Conservation (phyloP, 2,888 invertebrate genomes). For the Nomada ferruginata region DNA sequence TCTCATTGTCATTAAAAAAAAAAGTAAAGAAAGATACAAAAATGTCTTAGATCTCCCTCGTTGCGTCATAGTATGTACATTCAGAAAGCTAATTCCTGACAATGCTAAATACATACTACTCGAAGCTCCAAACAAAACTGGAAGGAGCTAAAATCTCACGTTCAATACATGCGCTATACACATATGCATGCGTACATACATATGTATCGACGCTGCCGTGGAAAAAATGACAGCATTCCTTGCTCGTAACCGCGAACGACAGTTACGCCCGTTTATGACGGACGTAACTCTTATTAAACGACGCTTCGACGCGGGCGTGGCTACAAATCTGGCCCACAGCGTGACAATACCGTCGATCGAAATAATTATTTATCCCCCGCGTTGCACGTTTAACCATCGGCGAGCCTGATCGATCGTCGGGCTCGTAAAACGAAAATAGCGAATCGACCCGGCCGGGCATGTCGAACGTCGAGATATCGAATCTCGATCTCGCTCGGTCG, state of each 20-base stretch:
- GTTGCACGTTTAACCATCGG: background rate
- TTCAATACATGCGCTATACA: no score
- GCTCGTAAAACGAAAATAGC: constrained; percentile 34
- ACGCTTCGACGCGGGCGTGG: constrained; percentile 28
- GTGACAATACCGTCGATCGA: constrained; percentile 5
- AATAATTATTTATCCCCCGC: constrained; percentile 26
- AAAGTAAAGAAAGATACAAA: background rate
- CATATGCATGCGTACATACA: no score
- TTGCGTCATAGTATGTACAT: no score
- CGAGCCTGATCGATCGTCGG: background rate
- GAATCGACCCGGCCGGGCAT: background rate
- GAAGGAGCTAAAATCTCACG: no score
- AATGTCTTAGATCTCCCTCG: no score
- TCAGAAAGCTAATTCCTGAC: no score
- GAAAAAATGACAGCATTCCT: background rate
- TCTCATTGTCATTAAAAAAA: background rate
- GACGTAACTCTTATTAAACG: constrained; percentile 44
- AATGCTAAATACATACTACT: no score
- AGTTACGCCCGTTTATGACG: constrained; percentile 40
- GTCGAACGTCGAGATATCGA: constrained; percentile 28
- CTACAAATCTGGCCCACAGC: constrained; percentile 10
- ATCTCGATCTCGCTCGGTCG: constrained; percentile 25
- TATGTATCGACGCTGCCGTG: background rate
- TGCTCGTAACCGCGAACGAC: background rate
- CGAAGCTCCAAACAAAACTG: no score